phyloP scores from a whole-genome alignment of 2,888 invertebrate species.

The Cordilura impudica region DNA sequence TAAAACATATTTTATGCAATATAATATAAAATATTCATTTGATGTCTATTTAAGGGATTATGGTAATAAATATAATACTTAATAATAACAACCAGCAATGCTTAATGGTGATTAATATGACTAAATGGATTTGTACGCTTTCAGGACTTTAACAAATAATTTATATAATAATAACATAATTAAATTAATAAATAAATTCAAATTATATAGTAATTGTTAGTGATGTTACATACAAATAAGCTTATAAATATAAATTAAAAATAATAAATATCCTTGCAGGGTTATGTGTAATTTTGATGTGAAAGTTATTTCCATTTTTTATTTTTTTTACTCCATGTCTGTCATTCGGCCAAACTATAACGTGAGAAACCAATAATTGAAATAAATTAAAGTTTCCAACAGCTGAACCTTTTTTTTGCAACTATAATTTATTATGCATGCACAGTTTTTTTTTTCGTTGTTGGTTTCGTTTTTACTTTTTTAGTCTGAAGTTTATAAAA shows the following conservation, averaged over 20 bases:
- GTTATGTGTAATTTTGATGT: background rate
- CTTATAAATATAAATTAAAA: too few species aligned
- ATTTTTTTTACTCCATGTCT: background rate
- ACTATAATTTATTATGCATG: slow-evolving; percentile 2
- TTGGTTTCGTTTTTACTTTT: background rate
- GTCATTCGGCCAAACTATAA: background rate
- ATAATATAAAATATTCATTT: too few species aligned
- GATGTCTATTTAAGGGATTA: background rate
- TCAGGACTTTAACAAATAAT: background rate
- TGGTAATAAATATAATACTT: background rate
- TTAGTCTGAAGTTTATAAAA: slow-evolving; percentile 23
- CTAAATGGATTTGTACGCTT: background rate
- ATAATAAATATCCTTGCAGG: background rate
- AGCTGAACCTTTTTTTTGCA: slow-evolving; percentile 17
- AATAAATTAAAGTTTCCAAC: slow-evolving; percentile 10
- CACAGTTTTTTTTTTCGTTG: background rate
- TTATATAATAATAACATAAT: slow-evolving; percentile 5
- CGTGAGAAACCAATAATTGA: slow-evolving; percentile 34
- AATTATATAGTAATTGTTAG: slow-evolving; percentile 1
- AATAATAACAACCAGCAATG: background rate
- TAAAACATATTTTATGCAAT: too few species aligned
- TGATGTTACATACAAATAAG: background rate
- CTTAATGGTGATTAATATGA: slow-evolving; percentile 8
- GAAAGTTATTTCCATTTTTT: background rate
- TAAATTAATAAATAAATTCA: background rate